Evolutionary conservation across 2,113 vertebrate genomes (phyloP), one percentile per base, ranked within the genome.

Genomic region (Brevimyrus niger): DNA sequence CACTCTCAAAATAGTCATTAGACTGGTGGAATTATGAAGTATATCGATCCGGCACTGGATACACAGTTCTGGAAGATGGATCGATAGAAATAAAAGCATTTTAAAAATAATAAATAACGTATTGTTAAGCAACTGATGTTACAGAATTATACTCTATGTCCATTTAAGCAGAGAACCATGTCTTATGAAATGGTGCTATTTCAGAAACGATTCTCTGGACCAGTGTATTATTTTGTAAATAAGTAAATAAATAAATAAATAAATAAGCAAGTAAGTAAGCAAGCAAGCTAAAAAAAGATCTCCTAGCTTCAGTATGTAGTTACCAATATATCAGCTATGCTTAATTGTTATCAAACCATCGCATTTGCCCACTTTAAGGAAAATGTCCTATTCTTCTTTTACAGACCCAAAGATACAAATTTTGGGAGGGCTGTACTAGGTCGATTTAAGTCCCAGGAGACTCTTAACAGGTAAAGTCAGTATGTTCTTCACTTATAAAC

Each of bases 401-500:
- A 27, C 92, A 99, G 98, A 90, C 92, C 61, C n/a, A 69, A 80
- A 15, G 96, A 98, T 91, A 95, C 97, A 92, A 99, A 99, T 94
- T 98, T 96, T 10, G 97, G 96, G 48, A 96, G 90, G 92, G 91
- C 38, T 42, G 92, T 96, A 89, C 88, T 96, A 3, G 31, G 88
- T 87, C 91, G 86, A 0, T 86, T 89, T 91, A 93, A 19, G 90
- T 90, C 94, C 23, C 91, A 15, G 35, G 95, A 95, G 48, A 92
- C 46, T 38, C 46, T 91, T 42, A 85, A 1, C 0, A 92, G 94
- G 95, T 96, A 95, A 90, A 80, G 55, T 31, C 21, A 23, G 13
- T 21, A 35, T 38, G 31, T 55, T 15, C 21, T 87, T 87, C 35
- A 87, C 11, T 86, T 86, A 51, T 84, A 23, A 48, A 84, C 44